Evolutionary conservation across 2,888 invertebrate species (phyloP).

Genomic region (Slavum lentiscoides): DNA sequence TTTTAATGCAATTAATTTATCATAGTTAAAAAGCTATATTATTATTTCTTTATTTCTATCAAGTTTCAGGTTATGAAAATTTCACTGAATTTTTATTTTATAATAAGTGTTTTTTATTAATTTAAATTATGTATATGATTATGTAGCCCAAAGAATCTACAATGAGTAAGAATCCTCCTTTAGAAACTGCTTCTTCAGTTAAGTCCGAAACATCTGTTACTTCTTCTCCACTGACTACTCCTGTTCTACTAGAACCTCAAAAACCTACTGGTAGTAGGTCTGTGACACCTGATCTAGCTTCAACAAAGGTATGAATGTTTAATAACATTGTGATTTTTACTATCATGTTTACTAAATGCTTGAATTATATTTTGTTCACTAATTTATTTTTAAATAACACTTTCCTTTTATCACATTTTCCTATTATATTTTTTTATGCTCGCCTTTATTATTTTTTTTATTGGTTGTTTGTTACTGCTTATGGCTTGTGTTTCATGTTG

Average conservation of each 20-base stretch:
- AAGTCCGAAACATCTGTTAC: conserved; percentile 51
- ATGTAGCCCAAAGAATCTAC: conserved; percentile 28
- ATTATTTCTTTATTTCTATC: background rate
- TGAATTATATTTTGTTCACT: conserved; percentile 11
- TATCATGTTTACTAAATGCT: conserved; percentile 13
- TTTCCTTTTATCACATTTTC: background rate
- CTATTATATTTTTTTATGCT: conserved; percentile 7
- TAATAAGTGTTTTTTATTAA: background rate
- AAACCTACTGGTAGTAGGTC: conserved; percentile 54
- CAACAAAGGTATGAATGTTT: conserved; percentile 44
- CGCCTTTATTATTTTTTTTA: conserved; percentile 12
- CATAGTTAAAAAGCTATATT: background rate
- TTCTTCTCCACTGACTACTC: conserved; percentile 44
- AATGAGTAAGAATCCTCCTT: conserved; percentile 39
- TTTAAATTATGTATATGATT: background rate
- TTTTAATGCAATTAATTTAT: too few species aligned
- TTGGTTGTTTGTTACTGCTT: conserved; percentile 37
- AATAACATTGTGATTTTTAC: conserved; percentile 19
- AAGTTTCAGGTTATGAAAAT: background rate
- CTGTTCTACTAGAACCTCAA: conserved; percentile 50
- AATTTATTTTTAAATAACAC: conserved; percentile 21
- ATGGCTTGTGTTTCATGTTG: conserved; percentile 43
- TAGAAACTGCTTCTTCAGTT: conserved; percentile 44
- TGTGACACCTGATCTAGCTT: conserved; percentile 57
- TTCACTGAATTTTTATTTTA: background rate